Percentiles rank a stretch among this genome's conserved stretches.
These are phyloP conservation scores for Podarcis lilfordi DNA, from an alignment of 2,797 vertebrate genomes.

Conservation along the genomic window DNA sequence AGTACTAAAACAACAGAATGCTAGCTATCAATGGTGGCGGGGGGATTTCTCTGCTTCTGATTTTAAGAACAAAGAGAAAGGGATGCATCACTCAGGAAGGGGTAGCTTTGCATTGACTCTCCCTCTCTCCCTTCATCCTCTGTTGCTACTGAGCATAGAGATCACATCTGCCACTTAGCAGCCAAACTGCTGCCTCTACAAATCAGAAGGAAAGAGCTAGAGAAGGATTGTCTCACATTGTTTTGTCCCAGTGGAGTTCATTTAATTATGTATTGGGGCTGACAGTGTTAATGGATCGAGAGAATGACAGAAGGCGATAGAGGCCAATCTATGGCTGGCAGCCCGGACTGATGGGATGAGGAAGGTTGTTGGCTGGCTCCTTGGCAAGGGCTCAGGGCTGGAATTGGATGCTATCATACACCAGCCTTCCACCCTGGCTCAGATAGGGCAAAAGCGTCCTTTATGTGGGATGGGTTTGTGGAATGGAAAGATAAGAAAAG, in stretches of 20 bases:
- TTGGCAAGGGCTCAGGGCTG: constrained; percentile 44
- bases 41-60: background rate
- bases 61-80: constrained; percentile 33
- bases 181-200: constrained; percentile 7
- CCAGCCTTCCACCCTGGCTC: background rate
- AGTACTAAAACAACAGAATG: background rate
- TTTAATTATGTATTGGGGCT: constrained; percentile 47
- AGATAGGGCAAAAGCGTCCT: constrained; percentile 29
- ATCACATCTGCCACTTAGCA: constrained; percentile 13
- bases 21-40: background rate
- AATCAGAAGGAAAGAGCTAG: constrained; percentile 1
- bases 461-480: background rate
- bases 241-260: constrained; percentile 21
- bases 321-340: constrained; percentile 37
- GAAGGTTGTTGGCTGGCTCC: constrained; percentile 36
- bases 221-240: background rate
- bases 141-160: constrained; percentile 13
- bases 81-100: background rate
- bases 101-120: background rate
- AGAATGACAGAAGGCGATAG: constrained; percentile 33
- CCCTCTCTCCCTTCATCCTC: constrained; percentile 9
- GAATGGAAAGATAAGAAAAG: background rate
- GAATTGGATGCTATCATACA: constrained; percentile 58
- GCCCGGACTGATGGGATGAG: constrained; percentile 55
- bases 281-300: background rate